These are phyloP conservation scores for Bibio marci DNA, from an alignment of 2,888 invertebrate species.

Conservation along the genomic window DNA sequence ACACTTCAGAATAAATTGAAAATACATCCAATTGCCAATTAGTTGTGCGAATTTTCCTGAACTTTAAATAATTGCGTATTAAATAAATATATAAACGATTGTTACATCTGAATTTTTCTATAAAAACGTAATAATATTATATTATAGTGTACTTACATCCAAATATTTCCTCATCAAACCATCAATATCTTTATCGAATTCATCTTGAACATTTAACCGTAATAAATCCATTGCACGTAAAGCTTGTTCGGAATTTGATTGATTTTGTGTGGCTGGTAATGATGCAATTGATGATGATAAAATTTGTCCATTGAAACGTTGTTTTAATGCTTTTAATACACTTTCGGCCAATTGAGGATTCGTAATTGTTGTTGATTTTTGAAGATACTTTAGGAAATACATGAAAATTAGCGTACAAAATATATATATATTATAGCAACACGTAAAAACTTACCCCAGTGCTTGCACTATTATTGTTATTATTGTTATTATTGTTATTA, in stretches of 20 bases:
- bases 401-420: too few relatives aligned
- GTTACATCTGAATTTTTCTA: not conserved
- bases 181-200: conserved; percentile 42
- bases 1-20: too few relatives aligned
- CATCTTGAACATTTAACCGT: conserved; percentile 39
- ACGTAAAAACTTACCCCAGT: too few relatives aligned
- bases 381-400: too few relatives aligned
- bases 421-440: too few relatives aligned
- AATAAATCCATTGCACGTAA: conserved; percentile 38
- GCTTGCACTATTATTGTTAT: too few relatives aligned
- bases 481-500: too few relatives aligned
- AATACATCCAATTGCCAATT: too few relatives aligned
- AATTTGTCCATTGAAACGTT: conserved; percentile 18
- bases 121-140: not conserved
- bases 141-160: conserved; percentile 27
- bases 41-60: not conserved
- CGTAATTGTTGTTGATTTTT: conserved; percentile 7
- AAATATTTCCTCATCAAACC: conserved; percentile 39
- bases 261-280: conserved; percentile 13
- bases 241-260: conserved; percentile 21
- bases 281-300: not conserved
- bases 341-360: conserved; percentile 26
- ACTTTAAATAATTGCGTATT: too few relatives aligned
- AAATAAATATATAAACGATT: too few relatives aligned
- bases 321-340: conserved; percentile 21